phyloP scores from a whole-genome alignment of 2,113 vertebrate species.

The Alethe diademata region DNA sequence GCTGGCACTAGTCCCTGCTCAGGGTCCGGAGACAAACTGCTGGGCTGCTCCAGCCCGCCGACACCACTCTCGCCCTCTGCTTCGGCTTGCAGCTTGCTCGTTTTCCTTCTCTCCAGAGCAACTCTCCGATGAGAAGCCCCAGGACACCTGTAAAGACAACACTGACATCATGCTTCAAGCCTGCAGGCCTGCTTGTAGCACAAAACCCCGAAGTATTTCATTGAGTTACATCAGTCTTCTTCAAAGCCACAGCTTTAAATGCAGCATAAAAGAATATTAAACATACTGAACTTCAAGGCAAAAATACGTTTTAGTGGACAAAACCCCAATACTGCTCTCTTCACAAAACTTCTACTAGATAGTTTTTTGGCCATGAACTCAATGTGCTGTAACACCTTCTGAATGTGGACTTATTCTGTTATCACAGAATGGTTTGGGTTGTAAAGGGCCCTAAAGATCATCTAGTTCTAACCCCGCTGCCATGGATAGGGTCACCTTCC shows the following conservation, averaged over 20 bases:
- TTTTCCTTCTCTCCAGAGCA: conserved; percentile 78
- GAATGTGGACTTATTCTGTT: not conserved
- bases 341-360: not conserved
- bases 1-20: conserved; percentile 67
- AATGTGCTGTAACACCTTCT: not conserved
- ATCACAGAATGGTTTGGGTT: not conserved
- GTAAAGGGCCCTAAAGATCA: not conserved
- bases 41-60: conserved; percentile 69
- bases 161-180: not conserved
- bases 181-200: not conserved
- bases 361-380: not conserved
- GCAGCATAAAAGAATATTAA: not conserved
- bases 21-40: conserved; percentile 59
- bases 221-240: not conserved
- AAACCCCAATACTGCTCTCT: not conserved
- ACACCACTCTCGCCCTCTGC: conserved; percentile 70
- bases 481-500: not conserved
- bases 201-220: not conserved
- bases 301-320: not conserved
- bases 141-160: conserved; percentile 82
- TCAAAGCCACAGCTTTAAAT: not conserved
- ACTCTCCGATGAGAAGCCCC: conserved; percentile 86
- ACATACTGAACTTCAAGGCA: not conserved
- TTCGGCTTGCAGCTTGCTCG: conserved; percentile 67
- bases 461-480: not conserved